These are phyloP conservation scores for Herpetotheres cachinnans DNA, from an alignment of 2,113 vertebrate genomes.

Conservation along the genomic window DNA sequence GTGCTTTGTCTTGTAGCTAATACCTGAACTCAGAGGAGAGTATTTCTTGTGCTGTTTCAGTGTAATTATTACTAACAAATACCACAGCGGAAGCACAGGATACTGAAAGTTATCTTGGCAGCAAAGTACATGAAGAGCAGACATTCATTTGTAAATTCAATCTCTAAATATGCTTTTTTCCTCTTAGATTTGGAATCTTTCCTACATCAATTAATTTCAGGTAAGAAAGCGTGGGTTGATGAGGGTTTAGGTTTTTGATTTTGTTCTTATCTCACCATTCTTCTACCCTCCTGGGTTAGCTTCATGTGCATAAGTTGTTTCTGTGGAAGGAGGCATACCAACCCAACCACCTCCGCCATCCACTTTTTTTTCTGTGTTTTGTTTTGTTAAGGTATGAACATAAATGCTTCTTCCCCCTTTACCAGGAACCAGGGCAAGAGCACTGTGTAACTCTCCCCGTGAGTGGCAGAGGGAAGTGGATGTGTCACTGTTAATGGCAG, in stretches of 20 bases:
- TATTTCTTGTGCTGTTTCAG: not conserved
- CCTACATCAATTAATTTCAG: not conserved
- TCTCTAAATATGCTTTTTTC: not conserved
- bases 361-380: not conserved
- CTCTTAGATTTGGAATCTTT: not conserved
- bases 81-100: not conserved
- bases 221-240: not conserved
- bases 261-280: not conserved
- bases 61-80: not conserved
- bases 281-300: not conserved
- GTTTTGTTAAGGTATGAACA: not conserved
- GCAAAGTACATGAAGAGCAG: not conserved
- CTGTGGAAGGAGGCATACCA: not conserved
- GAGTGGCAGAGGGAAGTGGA: not conserved
- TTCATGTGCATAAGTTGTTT: not conserved
- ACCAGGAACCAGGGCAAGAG: not conserved
- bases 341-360: not conserved
- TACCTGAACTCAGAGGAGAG: not conserved
- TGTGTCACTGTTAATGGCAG: not conserved
- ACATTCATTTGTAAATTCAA: not conserved
- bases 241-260: not conserved
- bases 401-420: not conserved
- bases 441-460: not conserved
- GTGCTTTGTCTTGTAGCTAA: not conserved
- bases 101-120: not conserved